Evolutionary conservation across 1,140 invertebrate species (phyloP), one percentile per base, ranked within the genome.

Genomic region (Platorchestia sp.): DNA sequence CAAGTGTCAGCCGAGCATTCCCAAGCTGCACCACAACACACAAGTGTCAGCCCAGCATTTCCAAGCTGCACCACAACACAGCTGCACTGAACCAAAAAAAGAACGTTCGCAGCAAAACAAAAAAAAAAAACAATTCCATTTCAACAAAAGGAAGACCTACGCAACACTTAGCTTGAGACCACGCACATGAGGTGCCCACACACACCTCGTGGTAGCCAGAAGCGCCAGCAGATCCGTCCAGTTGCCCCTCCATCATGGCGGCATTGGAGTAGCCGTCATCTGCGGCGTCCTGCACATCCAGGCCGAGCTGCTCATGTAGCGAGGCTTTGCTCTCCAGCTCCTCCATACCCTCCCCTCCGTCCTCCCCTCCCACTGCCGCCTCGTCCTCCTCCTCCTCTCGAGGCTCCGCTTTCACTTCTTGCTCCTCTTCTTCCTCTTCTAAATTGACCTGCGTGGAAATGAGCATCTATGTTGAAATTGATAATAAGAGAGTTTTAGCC

Each of bases 291-390:
- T 44, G 87, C 7, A 89, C 43, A 27, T 89, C 87, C 87, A 89
- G 87, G 3, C 87, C 87, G 41, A 89, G 87, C 87, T 89, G 87
- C 87, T 89, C 87, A 41, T 89, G 87, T 42, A 89, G 87, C 36
- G 87, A 89, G 1, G 87, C 87, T 42, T 89, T 89, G 87, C 43
- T 89, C 3, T 89, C 87, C 43, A 89, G 41, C 87, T 89, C 87
- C 87, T 89, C 87, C 43, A 89, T 10, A 0, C 7, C 87, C 3
- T 89, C 43, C n/a, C 43, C 43, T 19, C 14, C 87, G 1, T 14
- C 87, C 43, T 89, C 87, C 0, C 27, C 41, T 6, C 5, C 41
- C 22, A 16, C 41, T 41, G 5, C 43, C 59, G 14, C 87, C 41
- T 42, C 87, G 7, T 89, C 43, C 14, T 43, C 43, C 36, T 86